Percentiles rank a stretch among this genome's conserved stretches.
Evolutionary conservation across 23 tunicate genomes (phyloP).

Genomic region (Diplosoma virens): DNA sequence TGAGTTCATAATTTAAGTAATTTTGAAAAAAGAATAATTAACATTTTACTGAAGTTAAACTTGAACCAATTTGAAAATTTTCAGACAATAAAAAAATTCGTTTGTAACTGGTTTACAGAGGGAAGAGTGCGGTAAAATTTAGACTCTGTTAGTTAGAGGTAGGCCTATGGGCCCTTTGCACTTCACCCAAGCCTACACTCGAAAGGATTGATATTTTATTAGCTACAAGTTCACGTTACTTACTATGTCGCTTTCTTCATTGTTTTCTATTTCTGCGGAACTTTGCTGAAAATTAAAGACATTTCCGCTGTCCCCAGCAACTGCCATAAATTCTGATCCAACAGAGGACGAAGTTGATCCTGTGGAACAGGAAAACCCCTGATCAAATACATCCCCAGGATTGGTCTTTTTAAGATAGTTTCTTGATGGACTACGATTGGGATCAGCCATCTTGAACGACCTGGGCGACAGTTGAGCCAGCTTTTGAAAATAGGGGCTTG

Average conservation of each 20-base stretch:
- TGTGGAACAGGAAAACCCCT: slow-evolving; percentile 22
- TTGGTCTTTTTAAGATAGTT: neutral
- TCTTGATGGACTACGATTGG: neutral
- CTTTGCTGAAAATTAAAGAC: slow-evolving; percentile 36
- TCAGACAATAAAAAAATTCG: too few relatives aligned
- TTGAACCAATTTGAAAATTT: too few relatives aligned
- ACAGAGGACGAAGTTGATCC: slow-evolving; percentile 24
- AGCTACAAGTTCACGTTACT: too few relatives aligned
- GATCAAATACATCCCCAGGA: neutral
- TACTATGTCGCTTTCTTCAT: slow-evolving; percentile 37
- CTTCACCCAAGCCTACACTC: too few relatives aligned
- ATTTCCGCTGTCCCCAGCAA: neutral
- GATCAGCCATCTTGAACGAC: slow-evolving; percentile 29
- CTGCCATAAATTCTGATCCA: slow-evolving; percentile 38
- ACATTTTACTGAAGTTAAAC: too few relatives aligned
- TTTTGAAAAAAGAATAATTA: too few relatives aligned
- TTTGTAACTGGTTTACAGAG: too few relatives aligned
- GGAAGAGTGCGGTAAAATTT: too few relatives aligned
- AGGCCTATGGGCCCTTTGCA: too few relatives aligned
- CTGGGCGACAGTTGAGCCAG: slow-evolving; percentile 54
- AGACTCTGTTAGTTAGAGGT: too few relatives aligned
- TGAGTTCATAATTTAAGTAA: too few relatives aligned
- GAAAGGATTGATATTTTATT: too few relatives aligned
- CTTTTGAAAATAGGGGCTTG: slow-evolving; percentile 50
- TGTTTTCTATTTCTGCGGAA: neutral